Evolutionary conservation across 1,140 invertebrate species (phyloP), one percentile per base, ranked within the genome.

Genomic region (Scylla paramamosain): DNA sequence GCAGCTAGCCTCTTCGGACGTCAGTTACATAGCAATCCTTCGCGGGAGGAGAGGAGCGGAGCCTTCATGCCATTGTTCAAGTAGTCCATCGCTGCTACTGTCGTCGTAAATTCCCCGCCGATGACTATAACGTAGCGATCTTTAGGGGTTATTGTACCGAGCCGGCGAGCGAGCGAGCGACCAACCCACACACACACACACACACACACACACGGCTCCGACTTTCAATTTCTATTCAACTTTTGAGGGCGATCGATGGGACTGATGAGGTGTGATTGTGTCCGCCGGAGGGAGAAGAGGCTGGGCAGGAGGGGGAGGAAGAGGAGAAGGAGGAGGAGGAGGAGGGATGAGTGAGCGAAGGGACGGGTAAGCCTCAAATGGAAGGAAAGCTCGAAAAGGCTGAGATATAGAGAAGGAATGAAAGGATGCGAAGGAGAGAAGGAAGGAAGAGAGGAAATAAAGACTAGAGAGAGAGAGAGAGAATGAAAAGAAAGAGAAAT

Each of bases 261-360:
- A 82, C 14, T 92, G 91, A 92, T 92, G 28, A 92, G 67, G 12
- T 20, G 91, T 77, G 77, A 92, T 92, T 92, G 91, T 92, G 67
- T 82, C 32, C 86, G 29, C 86, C 45, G 67, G 89, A 52, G 46
- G 89, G 46, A 59, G 46, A 29, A n/a, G 39, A 46, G 84, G 31
- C 12, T 10, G 84, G 32, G 84, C 2, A 87, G 84, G 84, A 32
- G 84, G 84, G 25, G 31, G 31, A 52, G 89, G 87, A 45, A n/a
- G 39, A 89, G 39, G 31, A 1, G 25, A 1, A 84, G 83, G 84
- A 87, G 84, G 84, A 87, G 31, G 84, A 87, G 84, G 84, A 28
- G 31, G 84, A 28, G 25, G 31, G 84, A 28, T 12, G 28, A 10
- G 4, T 87, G 10, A 87, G n/a, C 2, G 14, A 16, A 8, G 83